Base-by-base conservation (phyloP, 2,888 invertebrate species). In the Spodoptera littoralis region DNA sequence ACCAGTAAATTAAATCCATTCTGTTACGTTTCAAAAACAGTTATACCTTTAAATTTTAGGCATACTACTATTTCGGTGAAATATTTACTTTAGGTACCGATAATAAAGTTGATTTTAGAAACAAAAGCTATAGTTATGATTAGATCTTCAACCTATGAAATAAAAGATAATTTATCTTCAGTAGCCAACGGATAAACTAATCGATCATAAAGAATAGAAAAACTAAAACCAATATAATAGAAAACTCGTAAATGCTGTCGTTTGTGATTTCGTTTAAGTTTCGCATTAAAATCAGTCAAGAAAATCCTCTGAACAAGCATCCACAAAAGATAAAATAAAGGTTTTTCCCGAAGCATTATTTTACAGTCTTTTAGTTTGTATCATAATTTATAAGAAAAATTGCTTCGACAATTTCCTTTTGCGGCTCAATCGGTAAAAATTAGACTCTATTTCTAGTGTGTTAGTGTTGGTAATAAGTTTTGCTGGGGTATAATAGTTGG, bases 321-420 rank as follows among this genome's bases (percentile, higher is more conserved):
- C 58, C 57, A 51, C 73, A 65, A 76, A 73, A 64, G 45, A 58
- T 71, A 68, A 50, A 56, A 57, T 64, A 62, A 76, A 72, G 48
- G 64, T 71, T 71, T 66, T 65, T 53, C 43, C 49, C 50, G 44
- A 65, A 70, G 64, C 56, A 65, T 70, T 76, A 76, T 77, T 79
- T 77, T 73, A 76, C 67, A 79, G 75, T 73, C 65, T 73, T 50
- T 73, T 65, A 73, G 62, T 80, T 76, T 74, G 68, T 77, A 77
- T 73, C 70, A 68, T 81, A 75, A 83, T 81, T 77, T 84, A 79
- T 74, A 71, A 78, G 74, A 77, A 70, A 79, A 68, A 73, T 76
- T 66, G 45, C 13, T 48, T 70, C 49, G 57, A 48, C 54, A 67
- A 71, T 61, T 54, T 46, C 8, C 43, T 60, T 54, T 53, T 60